A percentile compares a stretch with the other conserved stretches of the same genome.
Evolutionary conservation across 2,113 vertebrate genomes (phyloP).

Genomic region (Dipodomys stephensi): DNA sequence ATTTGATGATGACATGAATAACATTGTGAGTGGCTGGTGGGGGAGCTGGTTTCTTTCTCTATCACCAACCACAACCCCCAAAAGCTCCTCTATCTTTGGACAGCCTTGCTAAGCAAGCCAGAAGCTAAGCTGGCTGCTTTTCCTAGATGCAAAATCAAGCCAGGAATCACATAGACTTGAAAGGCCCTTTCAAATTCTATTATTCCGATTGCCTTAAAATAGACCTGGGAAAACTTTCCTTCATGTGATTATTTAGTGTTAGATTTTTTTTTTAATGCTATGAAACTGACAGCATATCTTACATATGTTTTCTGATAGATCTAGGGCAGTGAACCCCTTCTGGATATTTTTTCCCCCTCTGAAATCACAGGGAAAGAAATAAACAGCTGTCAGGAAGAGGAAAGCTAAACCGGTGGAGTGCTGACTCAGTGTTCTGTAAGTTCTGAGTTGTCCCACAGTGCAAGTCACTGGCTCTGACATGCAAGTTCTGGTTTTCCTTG

Average conservation of each 20-base stretch:
- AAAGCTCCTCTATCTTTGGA: background rate
- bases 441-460: background rate
- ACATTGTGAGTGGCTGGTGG: no score
- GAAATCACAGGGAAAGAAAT: conserved; percentile 88
- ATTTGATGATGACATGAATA: background rate
- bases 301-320: conserved; percentile 91
- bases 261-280: conserved; percentile 64
- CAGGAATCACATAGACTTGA: background rate
- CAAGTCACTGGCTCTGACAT: background rate
- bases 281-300: conserved; percentile 84
- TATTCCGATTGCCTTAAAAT: background rate
- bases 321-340: conserved; percentile 89
- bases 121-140: background rate
- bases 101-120: background rate
- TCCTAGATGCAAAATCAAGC: background rate
- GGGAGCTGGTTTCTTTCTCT: background rate
- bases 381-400: conserved; percentile 84
- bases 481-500: background rate
- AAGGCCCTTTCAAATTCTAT: conserved; percentile 50
- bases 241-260: conserved; percentile 65
- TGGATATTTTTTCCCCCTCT: conserved; percentile 87
- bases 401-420: conserved; percentile 9
- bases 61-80: background rate
- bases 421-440: conserved; percentile 62
- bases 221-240: background rate